phyloP scores from a whole-genome alignment of 2,888 invertebrate species.

The Hydropsyche betteni region DNA sequence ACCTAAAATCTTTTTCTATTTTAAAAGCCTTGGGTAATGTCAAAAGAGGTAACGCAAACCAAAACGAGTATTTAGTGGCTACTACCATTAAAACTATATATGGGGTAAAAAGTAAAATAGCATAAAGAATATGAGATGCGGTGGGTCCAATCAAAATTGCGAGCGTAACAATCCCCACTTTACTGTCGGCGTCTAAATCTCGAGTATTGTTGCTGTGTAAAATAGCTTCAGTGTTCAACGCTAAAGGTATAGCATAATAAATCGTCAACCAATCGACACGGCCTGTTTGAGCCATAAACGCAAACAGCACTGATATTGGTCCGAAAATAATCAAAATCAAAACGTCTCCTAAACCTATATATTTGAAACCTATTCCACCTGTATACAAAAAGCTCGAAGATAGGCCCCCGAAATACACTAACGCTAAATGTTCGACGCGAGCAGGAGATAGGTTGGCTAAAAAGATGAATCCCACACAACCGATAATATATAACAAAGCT shows the following conservation, averaged over 20 bases:
- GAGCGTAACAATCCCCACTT: conserved; percentile 92
- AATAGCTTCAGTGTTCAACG: conserved; percentile 94
- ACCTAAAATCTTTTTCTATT: conserved; percentile 88
- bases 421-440: conserved; percentile 92
- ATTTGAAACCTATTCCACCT: conserved; percentile 94
- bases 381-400: conserved; percentile 97
- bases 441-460: conserved; percentile 85
- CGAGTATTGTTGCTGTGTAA: conserved; percentile 95
- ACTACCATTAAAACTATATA: conserved; percentile 90
- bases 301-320: conserved; percentile 91
- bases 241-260: conserved; percentile 92
- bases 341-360: conserved; percentile 93
- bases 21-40: conserved; percentile 90
- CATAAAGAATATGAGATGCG: conserved; percentile 90
- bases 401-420: conserved; percentile 94
- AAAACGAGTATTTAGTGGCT: conserved; percentile 83
- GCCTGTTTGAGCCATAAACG: conserved; percentile 93
- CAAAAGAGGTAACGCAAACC: conserved; percentile 88
- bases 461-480: conserved; percentile 84
- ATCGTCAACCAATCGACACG: conserved; percentile 90
- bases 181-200: conserved; percentile 86
- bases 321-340: conserved; percentile 93
- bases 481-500: conserved; percentile 85
- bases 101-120: conserved; percentile 88
- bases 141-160: conserved; percentile 94